Percentiles rank a stretch among this genome's conserved stretches.
Evolutionary conservation across 2,888 invertebrate genomes (phyloP).

Genomic region (Platycnemis pennipes): DNA sequence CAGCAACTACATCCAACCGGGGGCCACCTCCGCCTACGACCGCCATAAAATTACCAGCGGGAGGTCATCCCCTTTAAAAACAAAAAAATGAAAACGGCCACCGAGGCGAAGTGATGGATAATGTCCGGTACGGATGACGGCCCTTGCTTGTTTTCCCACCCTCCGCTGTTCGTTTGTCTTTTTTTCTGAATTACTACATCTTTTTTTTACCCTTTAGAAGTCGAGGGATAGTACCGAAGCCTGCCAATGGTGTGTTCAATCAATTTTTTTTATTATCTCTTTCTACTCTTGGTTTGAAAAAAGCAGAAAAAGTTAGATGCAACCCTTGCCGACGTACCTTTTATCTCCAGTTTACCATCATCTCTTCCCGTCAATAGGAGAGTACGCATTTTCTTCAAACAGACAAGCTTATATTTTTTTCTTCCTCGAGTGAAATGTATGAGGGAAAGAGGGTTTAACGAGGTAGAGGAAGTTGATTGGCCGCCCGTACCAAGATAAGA

Average conservation of each 20-base stretch:
- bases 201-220: neutral
- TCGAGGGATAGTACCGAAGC: neutral
- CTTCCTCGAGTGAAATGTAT: neutral
- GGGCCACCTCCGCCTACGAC: neutral
- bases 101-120: constrained; percentile 33
- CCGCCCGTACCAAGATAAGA: neutral
- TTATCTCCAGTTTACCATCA: neutral
- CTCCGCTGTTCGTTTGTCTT: neutral
- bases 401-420: neutral
- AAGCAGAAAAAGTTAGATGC: neutral
- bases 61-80: neutral
- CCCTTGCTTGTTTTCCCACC: constrained; percentile 16
- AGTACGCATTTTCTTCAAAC: neutral
- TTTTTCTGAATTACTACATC: constrained; percentile 11
- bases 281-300: neutral
- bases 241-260: neutral
- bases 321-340: neutral
- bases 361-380: neutral
- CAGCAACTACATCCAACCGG: neutral
- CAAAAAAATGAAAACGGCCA: no score
- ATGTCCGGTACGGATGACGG: constrained; percentile 49
- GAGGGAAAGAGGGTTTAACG: neutral
- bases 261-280: neutral
- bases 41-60: neutral
- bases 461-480: neutral